phyloP scores from a whole-genome alignment of 2,797 vertebrate species.

The Chelmon rostratus region DNA sequence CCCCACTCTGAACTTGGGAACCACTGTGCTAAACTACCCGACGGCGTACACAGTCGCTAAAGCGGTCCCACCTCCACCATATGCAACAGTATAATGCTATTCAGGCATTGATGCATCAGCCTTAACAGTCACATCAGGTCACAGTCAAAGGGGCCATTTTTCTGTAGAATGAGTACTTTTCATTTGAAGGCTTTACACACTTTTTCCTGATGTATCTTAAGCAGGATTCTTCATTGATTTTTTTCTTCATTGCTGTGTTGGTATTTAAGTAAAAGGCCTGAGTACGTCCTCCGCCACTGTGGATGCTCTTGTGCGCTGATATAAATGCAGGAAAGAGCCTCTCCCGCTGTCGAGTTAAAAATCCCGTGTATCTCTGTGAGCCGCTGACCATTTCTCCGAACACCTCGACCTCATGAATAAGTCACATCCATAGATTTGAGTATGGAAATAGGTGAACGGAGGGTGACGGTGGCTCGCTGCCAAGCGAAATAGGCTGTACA shows the following conservation, averaged over 20 bases:
- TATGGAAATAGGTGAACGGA: conserved; percentile 67
- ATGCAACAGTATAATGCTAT: neutral
- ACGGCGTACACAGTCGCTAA: too few species aligned
- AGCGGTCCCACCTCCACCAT: neutral
- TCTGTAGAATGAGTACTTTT: neutral
- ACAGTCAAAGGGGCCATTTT: neutral
- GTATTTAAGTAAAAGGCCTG: neutral
- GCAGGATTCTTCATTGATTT: neutral
- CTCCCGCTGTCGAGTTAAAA: conserved; percentile 25
- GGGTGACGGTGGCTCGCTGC: conserved; percentile 65
- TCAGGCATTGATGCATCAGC: neutral
- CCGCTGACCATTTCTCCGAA: conserved; percentile 49
- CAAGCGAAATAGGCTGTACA: conserved; percentile 73
- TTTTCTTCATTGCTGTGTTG: neutral
- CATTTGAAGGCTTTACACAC: neutral
- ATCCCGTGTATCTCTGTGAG: conserved; percentile 27
- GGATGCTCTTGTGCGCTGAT: neutral
- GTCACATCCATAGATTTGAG: conserved; percentile 69
- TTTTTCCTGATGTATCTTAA: too few species aligned
- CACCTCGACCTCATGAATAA: conserved; percentile 62
- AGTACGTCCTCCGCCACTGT: neutral
- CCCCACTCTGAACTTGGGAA: too few species aligned
- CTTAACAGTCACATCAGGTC: neutral
- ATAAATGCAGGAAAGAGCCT: conserved; percentile 41
- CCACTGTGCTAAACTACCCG: too few species aligned